Evolutionary conservation across 2,797 vertebrate genomes (phyloP), one percentile per base, ranked within the genome.

Genomic region (Squalus acanthias): DNA sequence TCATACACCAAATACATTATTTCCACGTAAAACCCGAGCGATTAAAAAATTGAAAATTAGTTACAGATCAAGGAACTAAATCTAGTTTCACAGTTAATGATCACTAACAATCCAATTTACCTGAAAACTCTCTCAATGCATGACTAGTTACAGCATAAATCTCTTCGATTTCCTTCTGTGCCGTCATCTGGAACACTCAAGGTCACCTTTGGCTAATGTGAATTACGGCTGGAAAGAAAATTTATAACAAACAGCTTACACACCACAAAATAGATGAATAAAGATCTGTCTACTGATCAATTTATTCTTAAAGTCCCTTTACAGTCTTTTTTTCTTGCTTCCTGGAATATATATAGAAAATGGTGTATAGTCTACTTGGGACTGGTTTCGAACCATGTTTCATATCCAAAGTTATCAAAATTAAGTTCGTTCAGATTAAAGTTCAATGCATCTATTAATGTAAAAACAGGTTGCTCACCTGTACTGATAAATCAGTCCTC

Each of bases 31-130:
- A 92, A 17, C 57, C 26, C 57, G 29, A 33, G 79, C 0, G 88
- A 91, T 63, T 65, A 60, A 29, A 92, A 33, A 67, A 92, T 39
- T 39, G 82, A 92, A 92, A 65, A 92, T 92, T 92, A 65, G 33
- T 92, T 63, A 7, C 9, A 65, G 7, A 13, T 92, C 17, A 20
- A 92, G 89, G 60, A 65, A 63, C 60, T 67, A 33, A 92, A 67
- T 65, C 17, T 2, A 92, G 17, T 10, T 39, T 92, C 57, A 65
- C 67, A 39, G 89, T 92, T 92, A 92, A 92, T 92, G 63, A 92
- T 67, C 33, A n/a, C 89, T 65, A 65, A 33, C 9, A 89, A 89
- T 89, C 10, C 53, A 89, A 89, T 89, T 89, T 65, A 39, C 13
- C 33, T 92, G 12, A 8, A 67, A 63, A 8, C 15, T n/a, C 57